A percentile compares a stretch with the other conserved stretches of the same genome.
Evolutionary conservation across 2,797 vertebrate species (phyloP).

Genomic region (Acropternis orthonyx): DNA sequence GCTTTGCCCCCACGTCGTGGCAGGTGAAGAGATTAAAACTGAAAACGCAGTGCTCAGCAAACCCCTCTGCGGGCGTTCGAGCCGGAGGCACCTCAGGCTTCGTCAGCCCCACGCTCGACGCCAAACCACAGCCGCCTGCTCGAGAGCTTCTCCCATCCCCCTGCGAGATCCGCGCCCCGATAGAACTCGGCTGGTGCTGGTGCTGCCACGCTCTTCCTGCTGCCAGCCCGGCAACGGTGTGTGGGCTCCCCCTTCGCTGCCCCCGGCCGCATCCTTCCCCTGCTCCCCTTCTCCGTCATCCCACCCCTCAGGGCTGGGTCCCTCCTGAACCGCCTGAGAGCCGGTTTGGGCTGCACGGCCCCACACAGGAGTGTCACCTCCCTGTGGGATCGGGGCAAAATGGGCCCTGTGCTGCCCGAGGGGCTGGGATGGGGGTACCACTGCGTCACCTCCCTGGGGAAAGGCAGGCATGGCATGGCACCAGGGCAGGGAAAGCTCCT

Average conservation of each 20-base stretch:
- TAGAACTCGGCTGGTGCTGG: not conserved
- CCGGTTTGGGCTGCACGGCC: not conserved
- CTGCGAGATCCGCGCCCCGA: not conserved
- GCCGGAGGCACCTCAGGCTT: not conserved
- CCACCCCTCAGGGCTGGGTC: accelerated
- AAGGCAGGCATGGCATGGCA: accelerated
- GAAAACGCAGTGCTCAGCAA: not conserved
- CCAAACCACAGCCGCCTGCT: slow-evolving; percentile 44
- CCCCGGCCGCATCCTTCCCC: not conserved
- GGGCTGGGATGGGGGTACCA: accelerated
- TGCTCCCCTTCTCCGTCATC: not conserved
- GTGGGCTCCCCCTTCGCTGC: not conserved
- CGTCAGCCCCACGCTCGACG: not conserved
- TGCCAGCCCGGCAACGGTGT: accelerated
- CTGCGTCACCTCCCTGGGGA: not conserved
- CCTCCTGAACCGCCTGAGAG: not conserved
- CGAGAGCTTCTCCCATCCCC: slow-evolving; percentile 38
- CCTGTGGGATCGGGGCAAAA: accelerated
- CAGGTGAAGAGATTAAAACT: not conserved
- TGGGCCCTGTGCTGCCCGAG: accelerated
- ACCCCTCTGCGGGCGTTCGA: not conserved
- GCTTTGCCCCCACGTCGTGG: not conserved
- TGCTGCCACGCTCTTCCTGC: not conserved
- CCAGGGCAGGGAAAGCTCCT: not conserved
- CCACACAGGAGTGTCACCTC: accelerated